phyloP scores from a whole-genome alignment of 2,888 invertebrate genomes.

The Frankliniella fusca region DNA sequence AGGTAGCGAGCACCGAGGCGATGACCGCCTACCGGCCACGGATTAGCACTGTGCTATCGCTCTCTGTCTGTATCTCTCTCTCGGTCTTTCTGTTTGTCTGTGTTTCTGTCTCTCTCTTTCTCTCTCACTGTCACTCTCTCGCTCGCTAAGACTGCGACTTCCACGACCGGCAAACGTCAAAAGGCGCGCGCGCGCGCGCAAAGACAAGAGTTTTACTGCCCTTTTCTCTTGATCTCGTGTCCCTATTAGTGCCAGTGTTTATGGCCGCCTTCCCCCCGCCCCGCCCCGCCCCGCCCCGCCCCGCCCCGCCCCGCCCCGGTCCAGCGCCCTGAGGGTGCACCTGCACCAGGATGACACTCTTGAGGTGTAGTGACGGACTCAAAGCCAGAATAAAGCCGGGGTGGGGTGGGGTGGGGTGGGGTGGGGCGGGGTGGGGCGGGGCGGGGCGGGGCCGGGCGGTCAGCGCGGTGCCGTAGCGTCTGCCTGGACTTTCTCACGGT shows the following conservation, averaged over 20 bases:
- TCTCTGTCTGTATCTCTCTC: constrained; percentile 3
- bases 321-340: background rate
- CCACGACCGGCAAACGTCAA: background rate
- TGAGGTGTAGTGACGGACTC: too few relatives aligned
- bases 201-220: constrained; percentile 16
- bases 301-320: background rate
- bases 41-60: background rate
- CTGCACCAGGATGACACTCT: background rate
- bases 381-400: too few relatives aligned
- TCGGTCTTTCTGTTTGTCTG: background rate
- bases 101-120: constrained; percentile 6
- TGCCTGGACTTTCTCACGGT: too few relatives aligned
- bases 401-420: too few relatives aligned
- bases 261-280: background rate
- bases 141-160: background rate
- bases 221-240: background rate
- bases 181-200: background rate
- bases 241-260: constrained; percentile 1
- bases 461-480: too few relatives aligned
- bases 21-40: background rate
- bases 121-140: background rate
- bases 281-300: background rate
- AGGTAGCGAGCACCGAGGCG: background rate
- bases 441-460: too few relatives aligned
- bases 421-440: too few relatives aligned